Evolutionary conservation across 2,797 vertebrate genomes (phyloP), one percentile per base, ranked within the genome.

Genomic region (Australoheros facetus): DNA sequence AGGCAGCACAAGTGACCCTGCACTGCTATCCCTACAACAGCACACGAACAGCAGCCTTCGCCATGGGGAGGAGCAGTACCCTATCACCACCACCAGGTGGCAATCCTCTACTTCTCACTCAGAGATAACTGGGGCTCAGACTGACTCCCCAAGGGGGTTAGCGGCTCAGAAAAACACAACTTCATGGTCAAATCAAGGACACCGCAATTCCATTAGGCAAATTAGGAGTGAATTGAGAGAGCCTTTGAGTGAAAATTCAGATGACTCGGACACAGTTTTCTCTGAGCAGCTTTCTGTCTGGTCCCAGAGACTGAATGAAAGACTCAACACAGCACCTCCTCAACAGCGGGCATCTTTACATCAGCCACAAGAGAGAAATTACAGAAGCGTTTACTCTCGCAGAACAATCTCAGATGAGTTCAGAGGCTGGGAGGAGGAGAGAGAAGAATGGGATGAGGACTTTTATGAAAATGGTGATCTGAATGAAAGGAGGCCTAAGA

Each of bases 141-240:
- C 80, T 70, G 81, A 71, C 78, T 88, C 71, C 56, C 82, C 76
- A 71, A 87, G 83, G 54, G 83, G 86, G 60, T 23, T 59, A 77
- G 66, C 69, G 4, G 87, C 86, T 80, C 87, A 79, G 55, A 86
- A 51, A 83, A 88, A 85, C 75, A 84, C 81, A 82, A 82, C 77
- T 71, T 82, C 88, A 73, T 73, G 85, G 87, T 94, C 92, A 85
- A 91, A 88, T 71, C 87, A 92, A 88, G 90, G 93, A 84, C 93
- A 77, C 59, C 8, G 48, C 4, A 82, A 83, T 30, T 88, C 91
- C 54, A 85, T 82, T 72, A 86, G 80, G 81, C 85, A 87, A 80
- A 89, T 84, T 64, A 88, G 81, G 66, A 85, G 77, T 16, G 87
- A 92, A 77, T 26, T 88, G 17, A 80, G 73, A 45, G 89, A 94